Evolutionary conservation across 2,797 vertebrate species (phyloP).

Genomic region (Anableps anableps): DNA sequence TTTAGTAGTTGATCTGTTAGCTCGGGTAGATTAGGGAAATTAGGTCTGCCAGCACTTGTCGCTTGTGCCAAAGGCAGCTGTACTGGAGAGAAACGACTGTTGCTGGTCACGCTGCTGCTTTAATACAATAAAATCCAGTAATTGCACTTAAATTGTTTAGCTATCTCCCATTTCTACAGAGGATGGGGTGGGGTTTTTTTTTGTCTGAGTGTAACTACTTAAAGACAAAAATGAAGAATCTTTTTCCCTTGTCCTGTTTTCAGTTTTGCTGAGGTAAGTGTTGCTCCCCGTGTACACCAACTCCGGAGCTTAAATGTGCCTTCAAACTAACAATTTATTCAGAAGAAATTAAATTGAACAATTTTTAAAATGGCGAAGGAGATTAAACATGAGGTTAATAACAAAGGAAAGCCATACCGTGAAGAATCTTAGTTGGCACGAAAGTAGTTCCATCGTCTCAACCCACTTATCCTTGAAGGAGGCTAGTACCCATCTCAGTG

Average conservation of each 20-base stretch:
- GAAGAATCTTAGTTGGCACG: background rate
- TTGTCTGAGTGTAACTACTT: background rate
- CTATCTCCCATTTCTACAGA: background rate
- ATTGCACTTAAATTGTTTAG: background rate
- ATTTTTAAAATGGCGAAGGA: background rate
- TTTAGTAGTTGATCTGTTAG: background rate
- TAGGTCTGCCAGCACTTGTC: background rate
- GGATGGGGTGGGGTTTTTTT: background rate
- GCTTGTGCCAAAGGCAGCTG: background rate
- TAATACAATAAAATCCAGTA: background rate
- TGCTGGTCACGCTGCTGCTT: conserved; percentile 1
- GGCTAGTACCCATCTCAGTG: background rate
- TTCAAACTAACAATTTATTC: background rate
- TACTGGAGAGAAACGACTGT: background rate
- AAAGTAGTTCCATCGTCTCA: background rate
- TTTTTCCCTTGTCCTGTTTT: background rate
- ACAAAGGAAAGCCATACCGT: background rate
- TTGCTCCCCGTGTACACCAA: no score
- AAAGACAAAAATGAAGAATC: background rate
- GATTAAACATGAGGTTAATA: background rate
- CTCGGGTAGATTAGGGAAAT: conserved; percentile 1
- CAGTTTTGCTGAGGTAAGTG: background rate
- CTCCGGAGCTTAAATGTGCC: background rate
- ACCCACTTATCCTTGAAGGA: background rate
- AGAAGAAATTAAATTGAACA: background rate